Conservation (phyloP, 2,888 invertebrate genomes). For the Scaptomyza reducta region DNA sequence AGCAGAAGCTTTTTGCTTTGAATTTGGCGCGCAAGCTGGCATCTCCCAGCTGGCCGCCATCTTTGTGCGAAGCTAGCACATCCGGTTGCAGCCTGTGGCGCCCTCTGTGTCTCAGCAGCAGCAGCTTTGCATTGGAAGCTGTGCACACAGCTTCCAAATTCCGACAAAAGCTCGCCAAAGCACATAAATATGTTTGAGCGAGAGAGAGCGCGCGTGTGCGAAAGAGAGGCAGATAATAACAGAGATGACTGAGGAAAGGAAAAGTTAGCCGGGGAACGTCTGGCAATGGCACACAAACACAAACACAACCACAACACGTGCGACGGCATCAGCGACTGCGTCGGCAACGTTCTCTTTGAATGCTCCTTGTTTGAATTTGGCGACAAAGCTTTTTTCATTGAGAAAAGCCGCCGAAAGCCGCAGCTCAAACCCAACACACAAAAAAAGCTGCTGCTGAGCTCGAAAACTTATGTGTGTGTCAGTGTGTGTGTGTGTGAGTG, state of each 20-base stretch:
- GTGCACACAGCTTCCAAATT: slow-evolving; percentile 64
- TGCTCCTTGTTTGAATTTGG: slow-evolving; percentile 11
- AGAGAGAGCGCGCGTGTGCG: not conserved
- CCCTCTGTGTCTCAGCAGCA: slow-evolving; percentile 35
- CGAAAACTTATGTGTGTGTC: too few relatives aligned
- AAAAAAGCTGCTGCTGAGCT: slow-evolving; percentile 21
- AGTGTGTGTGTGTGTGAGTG: not conserved
- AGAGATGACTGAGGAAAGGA: slow-evolving; percentile 29
- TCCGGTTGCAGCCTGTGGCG: slow-evolving; percentile 30
- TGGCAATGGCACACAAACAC: slow-evolving; percentile 25
- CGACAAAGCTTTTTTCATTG: slow-evolving; percentile 58
- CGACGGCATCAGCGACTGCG: slow-evolving; percentile 43
- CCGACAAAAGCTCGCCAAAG: slow-evolving; percentile 42
- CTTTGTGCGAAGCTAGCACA: slow-evolving; percentile 7
- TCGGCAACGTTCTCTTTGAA: too few relatives aligned
- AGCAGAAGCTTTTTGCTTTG: slow-evolving; percentile 12
- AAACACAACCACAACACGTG: slow-evolving; percentile 48
- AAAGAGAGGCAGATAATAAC: slow-evolving; percentile 29
- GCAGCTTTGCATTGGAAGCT: slow-evolving; percentile 56
- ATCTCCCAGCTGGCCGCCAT: slow-evolving; percentile 30
- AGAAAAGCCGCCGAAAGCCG: slow-evolving; percentile 34
- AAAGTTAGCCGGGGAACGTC: slow-evolving; percentile 22
- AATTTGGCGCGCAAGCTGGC: slow-evolving; percentile 30
- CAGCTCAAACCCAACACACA: not conserved
- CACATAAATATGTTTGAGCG: too few relatives aligned